Evolutionary conservation across 2,888 invertebrate species (phyloP), one percentile per base, ranked within the genome.

Genomic region (Cataglyphis albicans): DNA sequence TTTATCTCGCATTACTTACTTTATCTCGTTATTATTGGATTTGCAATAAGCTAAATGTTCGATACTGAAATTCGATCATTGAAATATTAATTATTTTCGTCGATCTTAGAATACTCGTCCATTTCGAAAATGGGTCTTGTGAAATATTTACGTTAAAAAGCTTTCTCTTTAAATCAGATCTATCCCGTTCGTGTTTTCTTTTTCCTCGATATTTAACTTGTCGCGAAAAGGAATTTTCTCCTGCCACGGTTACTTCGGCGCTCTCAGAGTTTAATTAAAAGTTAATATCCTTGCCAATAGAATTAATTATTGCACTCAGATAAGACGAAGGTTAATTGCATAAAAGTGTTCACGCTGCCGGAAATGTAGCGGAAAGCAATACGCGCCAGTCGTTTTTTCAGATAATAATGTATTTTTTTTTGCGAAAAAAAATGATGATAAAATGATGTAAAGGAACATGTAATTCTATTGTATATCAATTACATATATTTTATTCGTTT

Each of bases 191-290:
- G 10, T 18, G n/a, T 55, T 63, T 82, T 82, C 32, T 57, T 57
- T 41, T 29, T 76, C 52, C 32, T 76, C 21, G 29, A 41, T 32
- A 32, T 73, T 63, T 41, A 81, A 76, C 52, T 81, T 63, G n/a
- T 63, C 25, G 78, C 65, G 67, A 78, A 82, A 82, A 57, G 6
- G 59, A 65, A 55, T 76, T 41, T 67, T 44, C 44, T 32, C 32
- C 32, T 35, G 48, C 21, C 15, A 35, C 10, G 9, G 32, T 25
- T n/a, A n/a, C 38, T 55, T 25, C n/a, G 38, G 21, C 29, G 3
- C 29, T 68, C 52, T 59, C 48, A n/a, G 10, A 64, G 35, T 81
- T 85, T 85, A 85, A 85, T 85, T 85, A 85, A 85, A 85, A 85
- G 85, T 85, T 85, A 85, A 84, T 85, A 82, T 72, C 21, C 59